Base-by-base conservation (phyloP, 2,888 invertebrate species). In the Drosophila maculinotata region DNA sequence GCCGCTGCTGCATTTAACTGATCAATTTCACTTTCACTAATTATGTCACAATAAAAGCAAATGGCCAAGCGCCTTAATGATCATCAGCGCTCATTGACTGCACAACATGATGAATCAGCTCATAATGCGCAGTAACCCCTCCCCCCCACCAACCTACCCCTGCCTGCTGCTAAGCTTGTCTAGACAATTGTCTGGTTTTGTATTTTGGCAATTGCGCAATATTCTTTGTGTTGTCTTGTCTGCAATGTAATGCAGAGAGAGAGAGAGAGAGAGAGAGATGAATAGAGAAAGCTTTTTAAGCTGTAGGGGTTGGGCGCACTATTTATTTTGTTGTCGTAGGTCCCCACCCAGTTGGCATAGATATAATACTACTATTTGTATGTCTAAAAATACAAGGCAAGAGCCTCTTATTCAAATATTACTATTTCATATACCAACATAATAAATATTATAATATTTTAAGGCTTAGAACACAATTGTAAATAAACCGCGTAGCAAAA, bases 21-120 rank as follows among this genome's bases (percentile, higher is more conserved):
- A 77, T 79, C 76, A 76, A 69, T 80, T 89, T 88, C 82, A 82
- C 88, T 89, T 89, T 88, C 88, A 86, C 88, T 87, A 82, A 89
- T 88, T 88, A 89, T 88, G 88, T 88, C 88, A 88, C 77, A 75
- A 76, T 69, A 66, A 75, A 81, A 67, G 45, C 65, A 79, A 79
- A 58, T 41, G 56, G 48, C 51, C 52, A 45, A 45, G 25, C 57
- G 25, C 17, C 42, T 42, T 17, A 60, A 71, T 71, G 70, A 70
- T 71, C 47, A 60, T 62, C 64, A 44, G 12, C 38, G 35, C 15
- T 42, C 14, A 56, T 35, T 60, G 41, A 38, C 48, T 52, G 44
- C 65, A 65, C 44, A 48, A 52, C 48, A 52, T 58, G 33, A 31
- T 31, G 49, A 26, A 54, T 52, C 23, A 14, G 28, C 15, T 36